A percentile compares a stretch with the other conserved stretches of the same genome.
These are phyloP conservation scores for Propithecus coquereli DNA, from an alignment of 2,113 vertebrate genomes.

Conservation along the genomic window DNA sequence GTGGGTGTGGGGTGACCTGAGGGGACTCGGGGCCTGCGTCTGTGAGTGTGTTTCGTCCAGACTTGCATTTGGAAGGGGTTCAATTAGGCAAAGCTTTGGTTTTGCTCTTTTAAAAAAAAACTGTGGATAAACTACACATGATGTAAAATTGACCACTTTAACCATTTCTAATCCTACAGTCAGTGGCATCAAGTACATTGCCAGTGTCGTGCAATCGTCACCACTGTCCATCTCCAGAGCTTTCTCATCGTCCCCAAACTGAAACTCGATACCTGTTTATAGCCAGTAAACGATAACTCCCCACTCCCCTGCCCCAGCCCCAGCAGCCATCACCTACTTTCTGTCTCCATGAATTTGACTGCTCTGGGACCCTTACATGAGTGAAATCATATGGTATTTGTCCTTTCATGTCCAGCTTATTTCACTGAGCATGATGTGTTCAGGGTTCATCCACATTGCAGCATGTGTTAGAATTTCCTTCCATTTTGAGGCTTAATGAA, in stretches of 20 bases:
- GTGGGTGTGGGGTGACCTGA: not conserved
- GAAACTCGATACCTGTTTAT: not conserved
- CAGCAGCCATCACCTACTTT: not conserved
- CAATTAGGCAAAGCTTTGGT: not conserved
- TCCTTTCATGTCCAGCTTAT: not conserved
- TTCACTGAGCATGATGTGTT: not conserved
- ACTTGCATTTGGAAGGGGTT: not conserved
- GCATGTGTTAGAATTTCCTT: not conserved
- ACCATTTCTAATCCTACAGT: not conserved
- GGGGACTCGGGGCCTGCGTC: not conserved
- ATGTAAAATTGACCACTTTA: not conserved
- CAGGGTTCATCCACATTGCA: not conserved
- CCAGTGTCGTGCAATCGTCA: rapidly evolving
- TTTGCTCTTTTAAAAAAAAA: not conserved
- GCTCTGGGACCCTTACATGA: rapidly evolving
- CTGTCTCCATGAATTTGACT: not conserved
- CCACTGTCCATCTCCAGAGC: not conserved
- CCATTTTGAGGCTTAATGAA: not conserved
- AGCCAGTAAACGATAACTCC: not conserved
- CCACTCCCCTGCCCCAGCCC: rapidly evolving
- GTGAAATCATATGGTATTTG: not conserved
- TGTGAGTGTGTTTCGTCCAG: not conserved
- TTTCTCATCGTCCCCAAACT: not conserved
- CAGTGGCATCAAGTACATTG: not conserved
- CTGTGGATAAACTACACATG: too few relatives aligned